These are phyloP conservation scores for Sepiola atlantica DNA, from an alignment of 2,888 invertebrate genomes.

Conservation along the genomic window DNA sequence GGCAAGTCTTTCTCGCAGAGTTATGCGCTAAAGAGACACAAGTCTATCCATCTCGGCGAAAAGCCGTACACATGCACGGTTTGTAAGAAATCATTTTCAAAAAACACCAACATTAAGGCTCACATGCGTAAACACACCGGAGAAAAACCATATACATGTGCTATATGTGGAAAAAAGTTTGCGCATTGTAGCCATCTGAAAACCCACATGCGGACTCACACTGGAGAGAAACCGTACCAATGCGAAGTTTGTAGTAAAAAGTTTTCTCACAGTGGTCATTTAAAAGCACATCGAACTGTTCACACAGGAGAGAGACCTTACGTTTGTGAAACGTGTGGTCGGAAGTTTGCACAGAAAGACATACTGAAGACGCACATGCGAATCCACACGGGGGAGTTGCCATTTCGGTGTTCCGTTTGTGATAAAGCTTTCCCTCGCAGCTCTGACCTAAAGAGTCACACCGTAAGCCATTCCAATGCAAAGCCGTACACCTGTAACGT, in stretches of 20 bases:
- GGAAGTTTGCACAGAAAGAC: slow-evolving; percentile 54
- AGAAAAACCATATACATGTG: slow-evolving; percentile 53
- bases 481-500: slow-evolving; percentile 53
- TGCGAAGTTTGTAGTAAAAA: slow-evolving; percentile 53
- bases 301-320: slow-evolving; percentile 56
- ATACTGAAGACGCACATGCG: slow-evolving; percentile 53
- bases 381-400: slow-evolving; percentile 54
- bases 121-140: slow-evolving; percentile 50
- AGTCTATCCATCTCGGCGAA: slow-evolving; percentile 24
- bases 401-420: slow-evolving; percentile 54
- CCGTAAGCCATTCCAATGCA: slow-evolving; percentile 54
- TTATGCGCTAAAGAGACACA: slow-evolving; percentile 33
- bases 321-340: slow-evolving; percentile 55
- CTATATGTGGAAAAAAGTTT: slow-evolving; percentile 53
- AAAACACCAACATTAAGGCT: neutral
- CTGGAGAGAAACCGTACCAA: slow-evolving; percentile 52
- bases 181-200: slow-evolving; percentile 49
- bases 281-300: slow-evolving; percentile 54
- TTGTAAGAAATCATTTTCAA: slow-evolving; percentile 34
- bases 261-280: slow-evolving; percentile 52
- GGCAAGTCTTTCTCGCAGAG: neutral
- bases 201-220: slow-evolving; percentile 52
- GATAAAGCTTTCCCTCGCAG: slow-evolving; percentile 53
- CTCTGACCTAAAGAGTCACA: slow-evolving; percentile 55
- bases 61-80: neutral